Conservation (phyloP, 2,888 invertebrate genomes). For the Synergus gifuensis region DNA sequence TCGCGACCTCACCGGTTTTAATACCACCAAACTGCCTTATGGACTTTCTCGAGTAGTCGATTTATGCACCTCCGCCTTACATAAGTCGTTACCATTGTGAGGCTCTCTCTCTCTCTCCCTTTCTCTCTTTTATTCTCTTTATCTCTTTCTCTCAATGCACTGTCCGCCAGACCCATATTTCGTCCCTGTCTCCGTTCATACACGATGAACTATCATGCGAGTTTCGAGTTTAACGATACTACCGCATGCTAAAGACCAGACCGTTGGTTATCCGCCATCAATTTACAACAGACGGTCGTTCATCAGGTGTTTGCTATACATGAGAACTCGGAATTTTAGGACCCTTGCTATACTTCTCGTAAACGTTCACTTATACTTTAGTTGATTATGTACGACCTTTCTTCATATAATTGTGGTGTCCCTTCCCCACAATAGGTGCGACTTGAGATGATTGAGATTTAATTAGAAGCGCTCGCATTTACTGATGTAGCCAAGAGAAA, state of each 20-base stretch:
- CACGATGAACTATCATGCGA: slow-evolving; percentile 27
- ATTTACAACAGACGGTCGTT: slow-evolving; percentile 19
- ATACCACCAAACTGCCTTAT: slow-evolving; percentile 59
- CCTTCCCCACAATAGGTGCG: no score
- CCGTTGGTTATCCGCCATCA: slow-evolving; percentile 5
- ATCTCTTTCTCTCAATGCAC: slow-evolving; percentile 54
- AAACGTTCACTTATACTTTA: no score
- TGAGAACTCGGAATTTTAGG: background rate
- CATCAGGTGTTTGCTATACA: slow-evolving; percentile 1
- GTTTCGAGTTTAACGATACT: slow-evolving; percentile 14
- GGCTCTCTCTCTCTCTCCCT: slow-evolving; percentile 28
- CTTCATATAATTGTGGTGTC: no score
- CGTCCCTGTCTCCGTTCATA: slow-evolving; percentile 65
- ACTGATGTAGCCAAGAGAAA: no score
- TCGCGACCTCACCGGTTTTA: slow-evolving; percentile 64
- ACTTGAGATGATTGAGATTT: no score
- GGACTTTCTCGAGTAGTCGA: slow-evolving; percentile 54
- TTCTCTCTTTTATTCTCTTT: slow-evolving; percentile 50
- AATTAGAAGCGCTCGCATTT: no score
- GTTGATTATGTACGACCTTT: no score
- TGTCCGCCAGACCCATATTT: slow-evolving; percentile 72
- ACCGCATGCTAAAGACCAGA: slow-evolving; percentile 20
- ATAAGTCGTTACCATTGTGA: slow-evolving; percentile 44
- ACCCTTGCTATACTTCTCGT: no score
- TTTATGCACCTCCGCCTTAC: slow-evolving; percentile 66